Evolutionary conservation across 2,113 vertebrate genomes (phyloP).

Genomic region (Ctenodactylus gundi): DNA sequence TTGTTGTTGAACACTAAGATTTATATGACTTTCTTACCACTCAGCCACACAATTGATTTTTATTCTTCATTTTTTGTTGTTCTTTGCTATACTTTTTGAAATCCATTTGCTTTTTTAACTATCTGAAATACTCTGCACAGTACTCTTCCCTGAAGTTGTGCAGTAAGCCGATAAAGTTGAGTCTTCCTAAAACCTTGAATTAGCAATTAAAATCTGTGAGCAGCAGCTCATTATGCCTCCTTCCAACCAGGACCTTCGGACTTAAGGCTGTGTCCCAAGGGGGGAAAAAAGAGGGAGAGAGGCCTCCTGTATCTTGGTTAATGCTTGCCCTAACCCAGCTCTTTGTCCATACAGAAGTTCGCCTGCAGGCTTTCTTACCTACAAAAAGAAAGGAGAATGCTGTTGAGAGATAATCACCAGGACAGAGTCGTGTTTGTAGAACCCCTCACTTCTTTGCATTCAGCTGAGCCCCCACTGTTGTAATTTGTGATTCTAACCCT

Average conservation of each 20-base stretch:
- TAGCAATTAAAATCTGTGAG: background rate
- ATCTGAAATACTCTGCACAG: background rate
- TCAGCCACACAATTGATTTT: constrained; percentile 6
- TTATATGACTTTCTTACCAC: constrained; percentile 6
- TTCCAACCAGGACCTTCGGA: background rate
- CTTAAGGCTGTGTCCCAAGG: background rate
- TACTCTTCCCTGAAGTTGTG: background rate
- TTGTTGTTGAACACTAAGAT: constrained; percentile 24
- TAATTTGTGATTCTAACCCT: background rate
- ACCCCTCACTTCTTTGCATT: background rate
- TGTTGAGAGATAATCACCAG: constrained; percentile 52
- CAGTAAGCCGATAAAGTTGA: background rate
- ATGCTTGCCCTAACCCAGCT: background rate
- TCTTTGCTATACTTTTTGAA: constrained; percentile 26
- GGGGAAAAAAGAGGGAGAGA: too few relatives aligned
- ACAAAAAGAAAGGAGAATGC: constrained; percentile 36
- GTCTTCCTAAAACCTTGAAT: constrained; percentile 21
- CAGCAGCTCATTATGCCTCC: background rate
- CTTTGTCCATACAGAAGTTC: background rate
- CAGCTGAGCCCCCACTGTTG: background rate
- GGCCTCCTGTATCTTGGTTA: background rate
- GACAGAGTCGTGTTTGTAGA: background rate
- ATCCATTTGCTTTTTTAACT: constrained; percentile 28
- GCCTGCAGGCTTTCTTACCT: constrained; percentile 38
- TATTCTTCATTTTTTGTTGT: background rate